Conservation (phyloP, 2,797 vertebrate species). For the Acanthopagrus latus region DNA sequence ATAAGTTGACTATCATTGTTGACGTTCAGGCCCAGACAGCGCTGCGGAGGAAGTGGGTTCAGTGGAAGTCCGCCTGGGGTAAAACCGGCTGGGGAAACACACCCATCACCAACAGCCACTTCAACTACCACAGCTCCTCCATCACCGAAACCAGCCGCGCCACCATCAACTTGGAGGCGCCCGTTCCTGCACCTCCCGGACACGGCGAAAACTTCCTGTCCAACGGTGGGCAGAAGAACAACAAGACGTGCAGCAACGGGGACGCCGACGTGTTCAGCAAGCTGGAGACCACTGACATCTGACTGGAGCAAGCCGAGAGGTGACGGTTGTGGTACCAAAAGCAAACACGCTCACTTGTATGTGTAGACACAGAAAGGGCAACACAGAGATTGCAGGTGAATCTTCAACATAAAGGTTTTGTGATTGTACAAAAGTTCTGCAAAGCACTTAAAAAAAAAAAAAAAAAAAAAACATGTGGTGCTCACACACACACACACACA, state of each 20-base stretch:
- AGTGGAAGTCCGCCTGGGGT: conserved; percentile 75
- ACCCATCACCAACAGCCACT: conserved; percentile 68
- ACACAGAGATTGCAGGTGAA: not conserved
- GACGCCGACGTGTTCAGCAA: conserved; percentile 47
- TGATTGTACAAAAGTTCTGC: conserved; percentile 31
- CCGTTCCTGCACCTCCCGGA: rapidly evolving
- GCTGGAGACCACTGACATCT: conserved; percentile 70
- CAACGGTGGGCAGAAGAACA: conserved; percentile 67
- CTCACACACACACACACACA: conserved; percentile 43
- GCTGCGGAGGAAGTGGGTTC: conserved; percentile 80
- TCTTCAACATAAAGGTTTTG: conserved; percentile 30
- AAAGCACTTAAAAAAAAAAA: conserved; percentile 27
- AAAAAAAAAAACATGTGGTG: conserved; percentile 16
- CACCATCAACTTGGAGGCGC: conserved; percentile 67
- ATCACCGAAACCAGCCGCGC: conserved; percentile 79
- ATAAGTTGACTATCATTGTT: not conserved
- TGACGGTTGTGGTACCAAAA: conserved; percentile 7
- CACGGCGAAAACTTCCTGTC: conserved; percentile 12
- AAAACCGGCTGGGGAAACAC: conserved; percentile 72
- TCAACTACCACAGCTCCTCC: conserved; percentile 84
- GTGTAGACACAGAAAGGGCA: not conserved
- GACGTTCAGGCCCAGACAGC: conserved; percentile 82
- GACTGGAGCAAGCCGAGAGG: conserved; percentile 30
- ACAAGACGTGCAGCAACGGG: conserved; percentile 51
- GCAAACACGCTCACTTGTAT: not conserved